Evolutionary conservation across 2,797 vertebrate genomes (phyloP).

Genomic region (Eremophila alpestris): DNA sequence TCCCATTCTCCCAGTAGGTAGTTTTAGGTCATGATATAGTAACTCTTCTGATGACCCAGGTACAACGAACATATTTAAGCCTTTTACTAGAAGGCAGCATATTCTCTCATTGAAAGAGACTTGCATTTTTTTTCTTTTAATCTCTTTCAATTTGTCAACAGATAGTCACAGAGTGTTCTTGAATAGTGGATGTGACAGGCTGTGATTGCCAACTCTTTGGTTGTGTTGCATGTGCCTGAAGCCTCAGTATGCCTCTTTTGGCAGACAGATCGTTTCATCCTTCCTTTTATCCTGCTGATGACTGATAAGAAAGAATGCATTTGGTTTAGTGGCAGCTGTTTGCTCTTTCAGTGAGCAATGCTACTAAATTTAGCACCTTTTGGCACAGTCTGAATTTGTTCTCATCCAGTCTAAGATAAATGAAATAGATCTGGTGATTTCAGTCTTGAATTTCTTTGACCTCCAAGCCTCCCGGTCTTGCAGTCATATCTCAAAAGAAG

Average conservation of each 20-base stretch:
- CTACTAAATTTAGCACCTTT: slow-evolving; percentile 25
- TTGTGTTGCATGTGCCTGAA: background rate
- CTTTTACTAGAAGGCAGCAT: background rate
- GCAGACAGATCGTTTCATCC: slow-evolving; percentile 9
- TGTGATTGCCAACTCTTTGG: background rate
- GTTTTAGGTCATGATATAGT: background rate
- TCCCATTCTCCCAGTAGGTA: background rate
- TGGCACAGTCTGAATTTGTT: background rate
- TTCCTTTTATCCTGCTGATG: slow-evolving; percentile 12
- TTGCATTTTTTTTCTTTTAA: background rate
- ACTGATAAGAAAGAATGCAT: slow-evolving; percentile 11
- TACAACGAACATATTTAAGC: background rate
- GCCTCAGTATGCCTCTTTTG: background rate
- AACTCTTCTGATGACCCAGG: background rate
- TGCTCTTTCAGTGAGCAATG: background rate
- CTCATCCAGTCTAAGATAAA: background rate
- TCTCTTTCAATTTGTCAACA: slow-evolving; percentile 21
- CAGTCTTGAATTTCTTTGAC: background rate
- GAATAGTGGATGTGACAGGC: background rate
- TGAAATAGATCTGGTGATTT: background rate
- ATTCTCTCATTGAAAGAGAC: background rate
- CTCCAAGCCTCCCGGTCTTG: background rate
- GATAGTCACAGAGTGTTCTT: background rate
- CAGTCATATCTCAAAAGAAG: background rate
- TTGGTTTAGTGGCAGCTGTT: slow-evolving; percentile 24